Base-by-base conservation (phyloP, 1,140 invertebrate species). In the Pteromalus puparum region DNA sequence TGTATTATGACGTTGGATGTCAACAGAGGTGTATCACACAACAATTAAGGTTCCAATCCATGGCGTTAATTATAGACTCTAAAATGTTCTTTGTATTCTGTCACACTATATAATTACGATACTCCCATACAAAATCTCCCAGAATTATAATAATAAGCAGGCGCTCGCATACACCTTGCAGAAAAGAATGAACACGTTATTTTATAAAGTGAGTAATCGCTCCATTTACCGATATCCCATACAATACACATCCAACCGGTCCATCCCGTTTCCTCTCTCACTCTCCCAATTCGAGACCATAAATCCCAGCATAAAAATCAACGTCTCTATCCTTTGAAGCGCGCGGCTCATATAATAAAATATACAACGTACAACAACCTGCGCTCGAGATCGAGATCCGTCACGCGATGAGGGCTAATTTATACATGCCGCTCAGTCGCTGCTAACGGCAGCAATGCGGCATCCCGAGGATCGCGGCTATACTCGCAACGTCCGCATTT, bases 401-500 rank as follows among this genome's bases (percentile, higher is more conserved):
- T 85, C 87, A 86, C 85, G 80, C 78, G 46, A 76, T 72, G 46
- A 76, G 67, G 46, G 28, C 65, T 85, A 80, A 87, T 87, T 82
- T 82, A 86, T 85, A 84, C 87, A 86, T 85, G 82, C 75, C 84
- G 82, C 77, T 87, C 53, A 61, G 85, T 87, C 82, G 82, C 85
- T 85, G 83, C n/a, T 85, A 85, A 86, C 79, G 87, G 85, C 53
- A 61, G 53, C 53, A 61, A 61, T 5, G 24, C 83, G 61, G 34
- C 73, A 42, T 76, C 73, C 13, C 42, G 30, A 67, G 80, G 76
- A 80, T 70, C 81, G 83, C 84, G 79, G 53, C 81, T 83, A 85
- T 78, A 79, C 84, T 68, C 79, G 76, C 84, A 77, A 89, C 87
- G 85, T 87, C 87, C 86, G 87, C 87, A 89, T 88, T 89, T 89